These are phyloP conservation scores for Brachyptera risi DNA, from an alignment of 2,888 invertebrate species.

Conservation along the genomic window DNA sequence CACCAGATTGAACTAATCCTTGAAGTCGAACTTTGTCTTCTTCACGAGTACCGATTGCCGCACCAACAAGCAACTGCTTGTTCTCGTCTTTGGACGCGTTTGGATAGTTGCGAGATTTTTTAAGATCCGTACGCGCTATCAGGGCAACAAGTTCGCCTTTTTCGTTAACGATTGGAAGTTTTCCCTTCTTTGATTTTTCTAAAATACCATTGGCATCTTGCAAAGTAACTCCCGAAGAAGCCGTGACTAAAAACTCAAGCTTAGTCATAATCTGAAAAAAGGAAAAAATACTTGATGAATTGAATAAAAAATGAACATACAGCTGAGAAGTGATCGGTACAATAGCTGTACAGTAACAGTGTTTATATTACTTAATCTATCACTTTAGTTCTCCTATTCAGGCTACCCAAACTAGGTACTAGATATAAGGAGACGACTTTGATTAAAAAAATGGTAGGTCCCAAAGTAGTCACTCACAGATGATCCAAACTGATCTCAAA, in stretches of 20 bases:
- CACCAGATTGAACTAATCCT: slow-evolving; percentile 79
- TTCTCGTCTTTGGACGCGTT: slow-evolving; percentile 97
- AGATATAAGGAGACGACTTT: too few relatives aligned
- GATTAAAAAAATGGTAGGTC: too few relatives aligned
- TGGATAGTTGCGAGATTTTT: slow-evolving; percentile 95
- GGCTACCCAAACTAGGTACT: too few relatives aligned
- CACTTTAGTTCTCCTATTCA: too few relatives aligned
- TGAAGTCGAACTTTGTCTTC: slow-evolving; percentile 78
- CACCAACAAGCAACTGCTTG: slow-evolving; percentile 88
- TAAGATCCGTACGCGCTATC: slow-evolving; percentile 96
- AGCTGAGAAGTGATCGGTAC: too few relatives aligned
- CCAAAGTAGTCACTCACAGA: too few relatives aligned
- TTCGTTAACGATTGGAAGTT: slow-evolving; percentile 79
- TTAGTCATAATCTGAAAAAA: slow-evolving; percentile 71
- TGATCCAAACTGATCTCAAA: too few relatives aligned
- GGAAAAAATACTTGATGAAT: too few relatives aligned
- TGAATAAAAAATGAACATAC: too few relatives aligned
- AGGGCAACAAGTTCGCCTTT: slow-evolving; percentile 86
- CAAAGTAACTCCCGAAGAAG: slow-evolving; percentile 85
- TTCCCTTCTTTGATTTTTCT: slow-evolving; percentile 95
- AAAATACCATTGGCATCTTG: slow-evolving; percentile 90
- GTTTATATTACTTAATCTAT: too few relatives aligned
- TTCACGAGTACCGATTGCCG: slow-evolving; percentile 86
- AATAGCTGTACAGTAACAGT: too few relatives aligned
- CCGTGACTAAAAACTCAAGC: slow-evolving; percentile 80